These are phyloP conservation scores for Oxyura jamaicensis DNA, from an alignment of 2,113 vertebrate species.

Conservation along the genomic window DNA sequence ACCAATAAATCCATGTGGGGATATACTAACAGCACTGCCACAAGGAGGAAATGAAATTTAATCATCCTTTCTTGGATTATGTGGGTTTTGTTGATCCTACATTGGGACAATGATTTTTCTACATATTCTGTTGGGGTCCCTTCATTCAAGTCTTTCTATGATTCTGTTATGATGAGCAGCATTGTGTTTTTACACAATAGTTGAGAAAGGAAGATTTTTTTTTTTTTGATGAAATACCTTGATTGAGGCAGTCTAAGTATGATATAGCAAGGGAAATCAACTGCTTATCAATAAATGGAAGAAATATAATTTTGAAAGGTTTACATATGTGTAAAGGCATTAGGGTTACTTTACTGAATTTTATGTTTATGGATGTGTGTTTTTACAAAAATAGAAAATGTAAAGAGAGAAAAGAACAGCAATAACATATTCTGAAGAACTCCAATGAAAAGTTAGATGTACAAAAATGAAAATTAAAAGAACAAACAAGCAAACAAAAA, in stretches of 20 bases:
- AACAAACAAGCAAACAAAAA: neutral
- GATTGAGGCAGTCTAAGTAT: neutral
- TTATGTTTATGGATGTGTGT: neutral
- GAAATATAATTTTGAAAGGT: neutral
- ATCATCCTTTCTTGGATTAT: neutral
- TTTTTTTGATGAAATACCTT: neutral
- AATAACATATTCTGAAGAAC: neutral
- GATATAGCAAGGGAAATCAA: neutral
- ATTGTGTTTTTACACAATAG: neutral
- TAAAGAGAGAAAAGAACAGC: neutral
- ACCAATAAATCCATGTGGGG: neutral
- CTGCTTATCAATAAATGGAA: neutral
- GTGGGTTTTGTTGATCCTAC: neutral
- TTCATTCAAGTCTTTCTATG: neutral
- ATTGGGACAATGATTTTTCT: neutral
- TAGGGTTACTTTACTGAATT: neutral
- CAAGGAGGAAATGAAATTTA: neutral
- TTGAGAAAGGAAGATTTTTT: neutral
- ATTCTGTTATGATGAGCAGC: neutral
- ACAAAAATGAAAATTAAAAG: neutral
- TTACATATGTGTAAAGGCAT: neutral
- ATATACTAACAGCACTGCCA: neutral
- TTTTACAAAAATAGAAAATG: neutral
- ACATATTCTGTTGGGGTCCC: rapidly evolving
- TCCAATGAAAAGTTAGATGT: neutral